phyloP scores from a whole-genome alignment of 2,113 vertebrate genomes.

The Calyptommatus sinebrachiatus region DNA sequence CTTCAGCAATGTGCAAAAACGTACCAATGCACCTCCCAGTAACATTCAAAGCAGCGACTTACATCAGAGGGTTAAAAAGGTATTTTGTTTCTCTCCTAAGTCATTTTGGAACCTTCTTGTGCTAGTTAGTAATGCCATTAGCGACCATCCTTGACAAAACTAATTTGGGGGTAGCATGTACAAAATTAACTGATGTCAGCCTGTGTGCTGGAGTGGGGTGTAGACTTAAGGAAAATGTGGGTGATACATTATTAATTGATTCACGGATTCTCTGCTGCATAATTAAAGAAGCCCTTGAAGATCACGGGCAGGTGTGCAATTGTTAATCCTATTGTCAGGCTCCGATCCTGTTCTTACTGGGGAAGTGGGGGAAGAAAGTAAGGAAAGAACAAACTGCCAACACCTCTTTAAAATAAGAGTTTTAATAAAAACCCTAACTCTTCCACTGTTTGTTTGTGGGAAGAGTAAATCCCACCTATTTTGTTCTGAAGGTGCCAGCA shows the following conservation, averaged over 20 bases:
- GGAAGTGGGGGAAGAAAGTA: slow-evolving; percentile 1
- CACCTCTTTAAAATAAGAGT: not conserved
- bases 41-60: not conserved
- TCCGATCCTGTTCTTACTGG: slow-evolving; percentile 14
- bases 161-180: slow-evolving; percentile 35
- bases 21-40: not conserved
- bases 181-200: slow-evolving; percentile 40
- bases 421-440: slow-evolving; percentile 2
- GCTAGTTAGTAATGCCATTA: slow-evolving; percentile 23
- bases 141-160: slow-evolving; percentile 30
- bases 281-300: slow-evolving; percentile 23
- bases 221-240: slow-evolving; percentile 37
- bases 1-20: not conserved
- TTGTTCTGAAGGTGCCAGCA: not conserved
- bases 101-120: slow-evolving; percentile 17
- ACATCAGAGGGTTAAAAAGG: slow-evolving; percentile 7
- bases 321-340: slow-evolving; percentile 28
- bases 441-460: not conserved
- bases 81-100: slow-evolving; percentile 6
- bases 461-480: slow-evolving; percentile 2
- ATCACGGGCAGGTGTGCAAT: slow-evolving; percentile 30
- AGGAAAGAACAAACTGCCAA: slow-evolving; percentile 4
- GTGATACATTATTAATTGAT: slow-evolving; percentile 40
- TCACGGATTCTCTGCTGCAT: slow-evolving; percentile 33
- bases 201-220: slow-evolving; percentile 32